A percentile compares a stretch with the other conserved stretches of the same genome.
Evolutionary conservation across 2,113 vertebrate species (phyloP).

Genomic region (Probosciger aterrimus): DNA sequence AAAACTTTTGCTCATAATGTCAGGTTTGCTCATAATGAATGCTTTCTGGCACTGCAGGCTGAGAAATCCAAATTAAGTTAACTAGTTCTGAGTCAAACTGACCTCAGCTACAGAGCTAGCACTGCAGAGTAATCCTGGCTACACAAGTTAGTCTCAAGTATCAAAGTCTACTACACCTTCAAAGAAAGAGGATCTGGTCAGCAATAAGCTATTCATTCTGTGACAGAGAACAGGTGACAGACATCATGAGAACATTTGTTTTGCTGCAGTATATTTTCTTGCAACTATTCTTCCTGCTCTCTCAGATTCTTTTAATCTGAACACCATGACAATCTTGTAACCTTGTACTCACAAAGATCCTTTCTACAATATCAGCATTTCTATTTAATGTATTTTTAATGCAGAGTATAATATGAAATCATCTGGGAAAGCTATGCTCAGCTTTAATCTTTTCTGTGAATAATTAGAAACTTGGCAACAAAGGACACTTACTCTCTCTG

Average conservation of each 20-base stretch:
- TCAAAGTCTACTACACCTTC: not conserved
- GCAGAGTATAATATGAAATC: not conserved
- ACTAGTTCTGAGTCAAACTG: not conserved
- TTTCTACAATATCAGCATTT: conserved; percentile 12
- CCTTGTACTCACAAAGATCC: not conserved
- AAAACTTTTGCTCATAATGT: not conserved
- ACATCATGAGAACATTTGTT: not conserved
- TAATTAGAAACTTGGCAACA: conserved; percentile 23
- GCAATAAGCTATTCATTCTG: not conserved
- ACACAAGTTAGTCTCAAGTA: not conserved
- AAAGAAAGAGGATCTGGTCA: not conserved
- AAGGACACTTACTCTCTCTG: not conserved
- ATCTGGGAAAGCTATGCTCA: conserved; percentile 4
- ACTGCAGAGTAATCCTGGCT: not conserved
- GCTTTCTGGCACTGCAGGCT: not conserved
- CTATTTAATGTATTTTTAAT: conserved; percentile 36
- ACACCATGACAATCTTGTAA: not conserved
- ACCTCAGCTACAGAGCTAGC: not conserved
- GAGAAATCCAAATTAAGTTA: not conserved
- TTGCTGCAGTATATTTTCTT: not conserved
- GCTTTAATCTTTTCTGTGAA: conserved; percentile 20
- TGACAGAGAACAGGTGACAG: not conserved
- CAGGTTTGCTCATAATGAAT: not conserved
- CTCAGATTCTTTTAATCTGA: not conserved
- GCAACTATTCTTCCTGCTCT: not conserved